phyloP scores from a whole-genome alignment of 2,113 vertebrate genomes.

The Sitta europaea region DNA sequence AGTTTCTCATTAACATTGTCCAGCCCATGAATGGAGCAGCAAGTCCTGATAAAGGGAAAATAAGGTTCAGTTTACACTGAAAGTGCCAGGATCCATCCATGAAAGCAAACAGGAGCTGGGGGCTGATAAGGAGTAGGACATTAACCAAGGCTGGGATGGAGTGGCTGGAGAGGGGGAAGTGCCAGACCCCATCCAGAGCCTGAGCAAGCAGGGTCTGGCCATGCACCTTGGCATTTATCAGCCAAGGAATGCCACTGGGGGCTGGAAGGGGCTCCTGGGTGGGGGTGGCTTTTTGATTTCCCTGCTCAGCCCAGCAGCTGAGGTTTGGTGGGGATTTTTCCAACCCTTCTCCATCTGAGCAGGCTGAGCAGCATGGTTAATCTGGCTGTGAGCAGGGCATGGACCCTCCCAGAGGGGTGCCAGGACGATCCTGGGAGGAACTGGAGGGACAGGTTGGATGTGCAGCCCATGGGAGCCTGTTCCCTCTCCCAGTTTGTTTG shows the following conservation, averaged over 20 bases:
- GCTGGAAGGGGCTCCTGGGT: neutral
- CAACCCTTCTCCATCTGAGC: neutral
- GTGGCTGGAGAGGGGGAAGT: neutral
- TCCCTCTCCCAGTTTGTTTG: neutral
- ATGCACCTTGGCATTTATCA: neutral
- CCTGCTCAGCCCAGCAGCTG: neutral
- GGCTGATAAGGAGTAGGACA: neutral
- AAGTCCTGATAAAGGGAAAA: neutral
- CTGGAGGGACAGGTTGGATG: neutral
- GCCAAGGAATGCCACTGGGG: neutral
- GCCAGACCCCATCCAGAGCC: neutral
- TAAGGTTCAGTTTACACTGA: neutral
- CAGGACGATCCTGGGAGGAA: neutral
- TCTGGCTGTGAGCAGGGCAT: neutral
- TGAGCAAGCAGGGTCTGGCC: neutral
- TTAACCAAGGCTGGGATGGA: neutral
- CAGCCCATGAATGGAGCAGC: fast-evolving
- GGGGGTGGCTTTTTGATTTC: neutral
- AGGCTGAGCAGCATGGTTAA: neutral
- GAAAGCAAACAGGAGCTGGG: neutral
- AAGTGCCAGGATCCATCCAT: neutral
- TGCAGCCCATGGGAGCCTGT: neutral
- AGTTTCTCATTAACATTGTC: neutral
- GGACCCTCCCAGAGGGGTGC: neutral
- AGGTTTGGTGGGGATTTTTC: neutral